Conservation (phyloP, 2,888 invertebrate species). For the Lingula anatina region DNA sequence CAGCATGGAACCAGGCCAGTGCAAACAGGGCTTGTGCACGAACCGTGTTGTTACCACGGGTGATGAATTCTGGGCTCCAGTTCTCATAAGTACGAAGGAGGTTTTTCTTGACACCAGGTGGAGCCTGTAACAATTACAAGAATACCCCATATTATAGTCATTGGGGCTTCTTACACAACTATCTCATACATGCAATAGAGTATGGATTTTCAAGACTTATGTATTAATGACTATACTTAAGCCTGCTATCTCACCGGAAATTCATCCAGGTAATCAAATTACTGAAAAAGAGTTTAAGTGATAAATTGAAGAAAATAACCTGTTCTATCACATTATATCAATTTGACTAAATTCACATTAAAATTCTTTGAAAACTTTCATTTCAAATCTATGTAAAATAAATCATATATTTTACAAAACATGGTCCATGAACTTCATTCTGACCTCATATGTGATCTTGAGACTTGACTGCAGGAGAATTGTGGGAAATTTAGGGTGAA, state of each 20-base stretch:
- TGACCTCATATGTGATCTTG: constrained; percentile 72
- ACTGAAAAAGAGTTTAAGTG: too few relatives aligned
- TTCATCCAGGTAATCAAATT: too few relatives aligned
- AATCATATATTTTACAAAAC: too few relatives aligned
- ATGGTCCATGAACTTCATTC: too few relatives aligned
- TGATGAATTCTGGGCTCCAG: constrained; percentile 59
- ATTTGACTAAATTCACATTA: not conserved
- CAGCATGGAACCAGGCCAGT: constrained; percentile 81
- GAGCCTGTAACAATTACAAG: constrained; percentile 57
- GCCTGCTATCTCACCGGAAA: too few relatives aligned
- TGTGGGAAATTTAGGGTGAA: constrained; percentile 69
- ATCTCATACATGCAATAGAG: not conserved
- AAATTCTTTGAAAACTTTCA: not conserved
- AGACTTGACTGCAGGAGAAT: constrained; percentile 72
- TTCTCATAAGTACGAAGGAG: constrained; percentile 69
- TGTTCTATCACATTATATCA: not conserved
- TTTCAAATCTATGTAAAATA: too few relatives aligned
- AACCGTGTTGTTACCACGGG: constrained; percentile 39
- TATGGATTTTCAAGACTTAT: constrained; percentile 1
- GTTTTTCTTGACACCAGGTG: constrained; percentile 80
- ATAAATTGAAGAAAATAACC: too few relatives aligned
- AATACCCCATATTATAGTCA: too few relatives aligned
- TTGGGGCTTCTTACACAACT: too few relatives aligned
- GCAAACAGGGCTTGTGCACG: constrained; percentile 63
- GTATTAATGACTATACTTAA: too few relatives aligned